These are phyloP conservation scores for Sphaerophoria taeniata DNA, from an alignment of 2,888 invertebrate genomes.

Conservation along the genomic window DNA sequence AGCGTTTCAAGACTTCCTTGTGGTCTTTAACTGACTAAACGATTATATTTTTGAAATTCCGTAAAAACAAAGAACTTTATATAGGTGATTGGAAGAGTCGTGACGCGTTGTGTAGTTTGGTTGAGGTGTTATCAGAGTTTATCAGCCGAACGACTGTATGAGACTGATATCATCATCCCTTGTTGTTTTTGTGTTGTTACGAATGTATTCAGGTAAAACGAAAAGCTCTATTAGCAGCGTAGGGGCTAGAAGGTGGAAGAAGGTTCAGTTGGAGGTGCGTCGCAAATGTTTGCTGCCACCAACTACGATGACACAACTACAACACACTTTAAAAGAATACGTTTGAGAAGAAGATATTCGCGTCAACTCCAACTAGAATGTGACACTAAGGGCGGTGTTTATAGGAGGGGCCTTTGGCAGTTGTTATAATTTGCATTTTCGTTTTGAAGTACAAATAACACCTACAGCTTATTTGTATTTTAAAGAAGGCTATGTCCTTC, in stretches of 20 bases:
- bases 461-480: no score
- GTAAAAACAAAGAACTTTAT: neutral
- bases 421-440: no score
- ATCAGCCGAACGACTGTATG: slow-evolving; percentile 47
- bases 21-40: slow-evolving; percentile 42
- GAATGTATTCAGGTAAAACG: slow-evolving; percentile 40
- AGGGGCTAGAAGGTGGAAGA: neutral
- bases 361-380: no score
- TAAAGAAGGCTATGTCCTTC: no score
- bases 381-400: no score
- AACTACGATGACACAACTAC: neutral
- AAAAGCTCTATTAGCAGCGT: slow-evolving; percentile 1
- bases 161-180: slow-evolving; percentile 57
- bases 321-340: slow-evolving; percentile 25
- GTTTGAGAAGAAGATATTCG: no score
- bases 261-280: slow-evolving; percentile 51
- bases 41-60: slow-evolving; percentile 6
- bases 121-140: slow-evolving; percentile 58
- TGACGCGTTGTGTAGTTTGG: neutral
- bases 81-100: neutral
- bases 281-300: slow-evolving; percentile 24
- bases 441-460: no score
- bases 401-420: no score
- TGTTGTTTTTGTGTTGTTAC: slow-evolving; percentile 39
- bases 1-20: slow-evolving; percentile 29